phyloP scores from a whole-genome alignment of 2,113 vertebrate species.

The Guaruba guarouba region DNA sequence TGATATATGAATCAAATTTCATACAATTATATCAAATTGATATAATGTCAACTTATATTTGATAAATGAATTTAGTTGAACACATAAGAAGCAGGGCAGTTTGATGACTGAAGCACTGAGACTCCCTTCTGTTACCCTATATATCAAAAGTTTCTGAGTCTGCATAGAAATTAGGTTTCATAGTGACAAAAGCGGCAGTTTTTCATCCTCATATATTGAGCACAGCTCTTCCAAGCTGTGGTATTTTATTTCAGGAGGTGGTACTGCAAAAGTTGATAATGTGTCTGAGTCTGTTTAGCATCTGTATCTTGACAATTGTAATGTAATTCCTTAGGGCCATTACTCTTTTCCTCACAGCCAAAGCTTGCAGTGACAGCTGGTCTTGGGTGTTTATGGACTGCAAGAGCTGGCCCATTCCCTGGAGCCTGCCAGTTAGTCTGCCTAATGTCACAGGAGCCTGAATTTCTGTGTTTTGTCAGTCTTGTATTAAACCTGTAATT shows the following conservation, averaged over 20 bases:
- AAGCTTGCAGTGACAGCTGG: not conserved
- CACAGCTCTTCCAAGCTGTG: not conserved
- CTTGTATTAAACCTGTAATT: slow-evolving; percentile 29
- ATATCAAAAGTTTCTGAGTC: not conserved
- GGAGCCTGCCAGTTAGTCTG: not conserved
- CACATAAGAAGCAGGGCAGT: not conserved
- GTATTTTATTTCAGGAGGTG: not conserved
- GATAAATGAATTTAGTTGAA: not conserved
- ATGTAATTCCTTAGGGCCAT: not conserved
- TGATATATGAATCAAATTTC: not conserved
- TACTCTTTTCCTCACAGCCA: not conserved
- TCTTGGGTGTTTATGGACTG: not conserved
- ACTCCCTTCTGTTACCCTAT: not conserved
- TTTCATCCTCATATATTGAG: not conserved
- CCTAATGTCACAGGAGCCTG: not conserved
- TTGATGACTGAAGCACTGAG: not conserved
- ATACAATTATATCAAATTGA: not conserved
- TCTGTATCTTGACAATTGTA: not conserved
- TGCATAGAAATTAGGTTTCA: not conserved
- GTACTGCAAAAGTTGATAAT: not conserved
- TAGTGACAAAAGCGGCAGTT: not conserved
- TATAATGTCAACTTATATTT: not conserved
- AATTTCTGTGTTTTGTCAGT: not conserved
- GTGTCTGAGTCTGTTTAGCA: not conserved
- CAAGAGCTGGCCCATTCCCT: not conserved